Base-by-base conservation (phyloP, 2,797 vertebrate genomes). In the Yasuhikotakia modesta region DNA sequence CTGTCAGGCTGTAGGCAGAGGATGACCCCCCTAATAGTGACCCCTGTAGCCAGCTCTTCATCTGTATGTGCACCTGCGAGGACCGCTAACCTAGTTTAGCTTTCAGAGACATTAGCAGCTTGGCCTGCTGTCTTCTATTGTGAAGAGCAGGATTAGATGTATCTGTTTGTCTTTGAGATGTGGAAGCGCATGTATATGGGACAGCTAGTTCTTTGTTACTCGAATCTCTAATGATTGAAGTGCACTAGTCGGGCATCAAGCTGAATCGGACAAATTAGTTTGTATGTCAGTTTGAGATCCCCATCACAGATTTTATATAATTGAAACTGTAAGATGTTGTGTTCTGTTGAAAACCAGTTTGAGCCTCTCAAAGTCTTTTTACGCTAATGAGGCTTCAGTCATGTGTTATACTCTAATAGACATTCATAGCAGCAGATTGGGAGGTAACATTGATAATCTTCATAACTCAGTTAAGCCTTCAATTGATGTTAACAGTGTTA, bases 31-130 rank as follows among this genome's bases (percentile, higher is more conserved):
- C 22, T 80, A 55, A 74, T 50, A 72, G 53, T 84, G 83, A 86
- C 84, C 83, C 81, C 80, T 78, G 78, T 72, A 83, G 79, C 82
- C 63, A 66, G 63, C 55, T 24, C 58, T 71, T 82, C 81, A 73
- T 80, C 78, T 82, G 63, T 27, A 70, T 68, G 73, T 64, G 70
- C 85, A 87, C 85, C 86, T 86, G 86, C 52, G 64, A 84, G 79
- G 74, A 76, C 39, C 48, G 67, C 73, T 87, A 87, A 86, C 86
- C 85, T 79, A 86, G 78, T 86, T 87, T 82, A 76, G 76, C 61
- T 53, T 17, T 70, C 65, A 3, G 50, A 22, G 19, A 35, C 48
- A 68, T 43, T n/a, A n/a, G 68, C 7, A 17, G 81, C 24, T 53
- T 76, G 22, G 58, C 74, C 61, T 45, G 21, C 0, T 10, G 11